phyloP scores from a whole-genome alignment of 1,140 invertebrate genomes.

The Ceratitis capitata region DNA sequence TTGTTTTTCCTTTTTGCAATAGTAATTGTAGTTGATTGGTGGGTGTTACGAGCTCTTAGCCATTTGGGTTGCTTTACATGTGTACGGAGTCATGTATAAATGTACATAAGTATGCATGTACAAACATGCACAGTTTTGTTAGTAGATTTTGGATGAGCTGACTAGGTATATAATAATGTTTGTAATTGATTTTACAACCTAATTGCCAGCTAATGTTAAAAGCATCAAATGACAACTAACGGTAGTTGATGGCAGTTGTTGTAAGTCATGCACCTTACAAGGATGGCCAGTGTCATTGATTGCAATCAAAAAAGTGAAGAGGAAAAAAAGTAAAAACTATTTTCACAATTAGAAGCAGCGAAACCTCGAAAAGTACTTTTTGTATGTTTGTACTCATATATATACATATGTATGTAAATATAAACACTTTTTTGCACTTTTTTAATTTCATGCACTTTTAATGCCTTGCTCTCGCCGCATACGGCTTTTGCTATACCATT shows the following conservation, averaged over 20 bases:
- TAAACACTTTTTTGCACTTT: too few species aligned
- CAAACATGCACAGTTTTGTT: too few species aligned
- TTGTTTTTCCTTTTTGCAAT: neutral
- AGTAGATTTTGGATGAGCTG: neutral
- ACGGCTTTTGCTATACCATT: too few species aligned
- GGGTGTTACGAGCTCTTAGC: neutral
- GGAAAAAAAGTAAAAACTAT: too few species aligned
- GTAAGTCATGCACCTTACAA: neutral
- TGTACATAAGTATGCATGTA: neutral
- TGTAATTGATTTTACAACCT: conserved; percentile 17
- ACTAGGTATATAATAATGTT: neutral
- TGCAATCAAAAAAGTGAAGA: neutral
- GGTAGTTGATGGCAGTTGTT: neutral
- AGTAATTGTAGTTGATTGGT: neutral
- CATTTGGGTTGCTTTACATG: neutral
- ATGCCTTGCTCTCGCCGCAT: too few species aligned
- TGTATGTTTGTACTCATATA: too few species aligned
- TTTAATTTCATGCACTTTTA: too few species aligned
- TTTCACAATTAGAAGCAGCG: too few species aligned
- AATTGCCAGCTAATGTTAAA: neutral
- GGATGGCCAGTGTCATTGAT: neutral
- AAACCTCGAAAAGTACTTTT: too few species aligned
- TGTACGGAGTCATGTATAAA: neutral
- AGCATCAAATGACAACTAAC: neutral
- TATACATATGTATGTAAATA: too few species aligned